These are phyloP conservation scores for Brachionus koreanus DNA, from an alignment of 1,140 invertebrate genomes.

Conservation along the genomic window DNA sequence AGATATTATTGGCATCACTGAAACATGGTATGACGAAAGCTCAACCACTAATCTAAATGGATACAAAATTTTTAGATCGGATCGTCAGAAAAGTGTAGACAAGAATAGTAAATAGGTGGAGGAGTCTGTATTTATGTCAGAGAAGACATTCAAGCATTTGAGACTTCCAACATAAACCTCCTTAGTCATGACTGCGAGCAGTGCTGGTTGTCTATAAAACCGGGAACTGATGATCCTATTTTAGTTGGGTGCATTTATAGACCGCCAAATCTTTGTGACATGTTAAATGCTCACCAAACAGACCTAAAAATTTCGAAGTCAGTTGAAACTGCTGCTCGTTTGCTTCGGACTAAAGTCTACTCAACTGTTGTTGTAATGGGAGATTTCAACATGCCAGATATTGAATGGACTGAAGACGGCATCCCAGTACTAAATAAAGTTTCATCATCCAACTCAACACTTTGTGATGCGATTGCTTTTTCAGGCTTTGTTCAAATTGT, in stretches of 20 bases:
- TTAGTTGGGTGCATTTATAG: neutral
- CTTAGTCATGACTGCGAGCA: neutral
- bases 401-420: neutral
- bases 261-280: neutral
- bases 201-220: neutral
- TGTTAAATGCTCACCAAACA: neutral
- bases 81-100: too few species aligned
- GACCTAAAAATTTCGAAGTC: neutral
- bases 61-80: too few species aligned
- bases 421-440: neutral
- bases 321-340: neutral
- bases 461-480: neutral
- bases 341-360: neutral
- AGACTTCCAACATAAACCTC: neutral
- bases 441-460: neutral
- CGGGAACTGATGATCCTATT: neutral
- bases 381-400: too few species aligned
- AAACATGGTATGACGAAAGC: too few species aligned
- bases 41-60: too few species aligned
- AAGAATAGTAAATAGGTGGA: too few species aligned
- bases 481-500: neutral
- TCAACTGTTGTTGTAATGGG: too few species aligned
- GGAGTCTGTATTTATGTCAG: too few species aligned
- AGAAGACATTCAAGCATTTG: neutral
- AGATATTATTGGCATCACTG: too few species aligned